Conservation (phyloP, 2,113 vertebrate species). For the Dunckerocampus dactyliophorus region DNA sequence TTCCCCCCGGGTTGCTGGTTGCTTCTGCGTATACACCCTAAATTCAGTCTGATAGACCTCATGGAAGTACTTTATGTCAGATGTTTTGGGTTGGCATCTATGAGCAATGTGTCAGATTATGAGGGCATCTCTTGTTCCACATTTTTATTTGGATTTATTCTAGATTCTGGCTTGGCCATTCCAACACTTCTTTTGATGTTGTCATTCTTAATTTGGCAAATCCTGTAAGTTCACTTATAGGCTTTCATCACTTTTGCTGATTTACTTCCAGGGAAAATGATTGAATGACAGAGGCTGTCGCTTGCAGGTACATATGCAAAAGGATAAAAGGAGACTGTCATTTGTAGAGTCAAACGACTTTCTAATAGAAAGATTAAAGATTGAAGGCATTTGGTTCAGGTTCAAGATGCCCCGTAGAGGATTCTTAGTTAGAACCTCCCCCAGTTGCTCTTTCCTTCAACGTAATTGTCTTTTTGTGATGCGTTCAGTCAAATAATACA, state of each 20-base stretch:
- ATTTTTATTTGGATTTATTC: too few relatives aligned
- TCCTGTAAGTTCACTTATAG: not conserved
- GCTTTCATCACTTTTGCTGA: not conserved
- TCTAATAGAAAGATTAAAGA: not conserved
- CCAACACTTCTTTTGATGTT: not conserved
- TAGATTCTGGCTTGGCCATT: not conserved
- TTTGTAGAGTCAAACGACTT: not conserved
- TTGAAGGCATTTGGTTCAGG: not conserved
- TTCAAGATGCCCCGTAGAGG: too few relatives aligned
- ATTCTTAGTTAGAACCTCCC: too few relatives aligned
- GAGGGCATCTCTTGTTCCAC: too few relatives aligned
- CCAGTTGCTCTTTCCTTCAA: not conserved
- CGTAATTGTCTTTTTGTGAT: not conserved
- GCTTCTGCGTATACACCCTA: too few relatives aligned
- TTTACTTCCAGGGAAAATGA: not conserved
- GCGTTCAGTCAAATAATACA: too few relatives aligned
- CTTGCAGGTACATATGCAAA: not conserved
- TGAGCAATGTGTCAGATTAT: too few relatives aligned
- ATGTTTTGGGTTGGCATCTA: too few relatives aligned
- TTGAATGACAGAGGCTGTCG: not conserved
- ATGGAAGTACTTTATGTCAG: too few relatives aligned
- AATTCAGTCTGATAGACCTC: too few relatives aligned
- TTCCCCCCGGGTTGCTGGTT: too few relatives aligned
- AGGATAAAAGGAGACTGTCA: not conserved
- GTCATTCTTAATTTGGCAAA: not conserved